A percentile compares a stretch with the other conserved stretches of the same genome.
These are phyloP conservation scores for Pemphigus obesinymphae DNA, from an alignment of 1,140 invertebrate genomes.

Conservation along the genomic window DNA sequence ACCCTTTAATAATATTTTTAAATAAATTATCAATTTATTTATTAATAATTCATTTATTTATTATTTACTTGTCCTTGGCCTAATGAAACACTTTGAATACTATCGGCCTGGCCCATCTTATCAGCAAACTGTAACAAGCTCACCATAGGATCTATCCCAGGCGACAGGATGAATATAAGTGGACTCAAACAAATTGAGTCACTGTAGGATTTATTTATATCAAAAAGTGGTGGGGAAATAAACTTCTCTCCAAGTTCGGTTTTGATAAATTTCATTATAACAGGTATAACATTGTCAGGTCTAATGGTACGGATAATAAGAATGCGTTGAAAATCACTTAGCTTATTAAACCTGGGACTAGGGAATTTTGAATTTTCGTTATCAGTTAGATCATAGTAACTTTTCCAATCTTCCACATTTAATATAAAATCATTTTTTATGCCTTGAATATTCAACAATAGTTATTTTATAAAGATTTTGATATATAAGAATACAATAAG, in stretches of 20 bases:
- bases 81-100: constrained; percentile 80
- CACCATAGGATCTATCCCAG: constrained; percentile 85
- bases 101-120: constrained; percentile 63
- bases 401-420: constrained; percentile 63
- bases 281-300: constrained; percentile 64
- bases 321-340: constrained; percentile 73
- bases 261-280: constrained; percentile 63
- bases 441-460: neutral
- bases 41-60: neutral
- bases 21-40: neutral
- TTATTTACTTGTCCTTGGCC: constrained; percentile 71
- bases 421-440: constrained; percentile 54
- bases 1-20: constrained; percentile 55
- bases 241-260: constrained; percentile 72
- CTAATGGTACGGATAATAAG: constrained; percentile 73
- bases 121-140: constrained; percentile 73
- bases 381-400: constrained; percentile 64
- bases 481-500: neutral
- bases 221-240: constrained; percentile 79
- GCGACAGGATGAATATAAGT: constrained; percentile 84
- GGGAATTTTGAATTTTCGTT: constrained; percentile 62
- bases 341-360: constrained; percentile 60
- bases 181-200: constrained; percentile 78
- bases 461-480: neutral
- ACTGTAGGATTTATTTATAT: constrained; percentile 74